Evolutionary conservation across 2,113 vertebrate genomes (phyloP).

Genomic region (Typhlomys cinereus): DNA sequence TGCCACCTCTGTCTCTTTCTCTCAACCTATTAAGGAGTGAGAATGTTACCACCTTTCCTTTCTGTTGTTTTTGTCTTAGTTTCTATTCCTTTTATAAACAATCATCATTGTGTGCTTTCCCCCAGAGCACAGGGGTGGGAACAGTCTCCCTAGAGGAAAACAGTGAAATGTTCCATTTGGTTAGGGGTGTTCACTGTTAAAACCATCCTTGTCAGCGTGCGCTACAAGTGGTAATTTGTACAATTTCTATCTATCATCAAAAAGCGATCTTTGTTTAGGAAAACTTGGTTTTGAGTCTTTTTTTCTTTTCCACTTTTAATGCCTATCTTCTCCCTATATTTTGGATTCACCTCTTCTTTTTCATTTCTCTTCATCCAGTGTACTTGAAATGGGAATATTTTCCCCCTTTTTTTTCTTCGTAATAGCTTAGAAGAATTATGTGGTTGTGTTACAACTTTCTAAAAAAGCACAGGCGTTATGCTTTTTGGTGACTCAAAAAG

Average conservation of each 20-base stretch:
- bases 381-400: conserved; percentile 58
- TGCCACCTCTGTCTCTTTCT: neutral
- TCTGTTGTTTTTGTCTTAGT: conserved; percentile 55
- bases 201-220: neutral
- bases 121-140: conserved; percentile 40
- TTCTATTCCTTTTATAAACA: conserved; percentile 67
- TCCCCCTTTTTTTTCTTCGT: conserved; percentile 25
- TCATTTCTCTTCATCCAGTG: conserved; percentile 51
- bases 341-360: conserved; percentile 63
- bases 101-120: conserved; percentile 47
- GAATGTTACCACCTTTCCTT: neutral
- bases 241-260: neutral
- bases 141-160: conserved; percentile 54
- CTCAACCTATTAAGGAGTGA: conserved; percentile 3
- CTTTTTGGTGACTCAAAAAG: conserved; percentile 58
- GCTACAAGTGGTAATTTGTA: neutral
- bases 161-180: conserved; percentile 62
- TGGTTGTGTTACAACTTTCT: conserved; percentile 11
- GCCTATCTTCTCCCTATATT: neutral
- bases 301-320: conserved; percentile 39
- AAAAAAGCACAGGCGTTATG: conserved; percentile 48
- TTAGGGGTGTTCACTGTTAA: conserved; percentile 65
- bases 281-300: conserved; percentile 33
- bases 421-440: conserved; percentile 52
- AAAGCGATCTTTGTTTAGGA: conserved; percentile 51